phyloP scores from a whole-genome alignment of 1,140 invertebrate genomes.

The Coptotermes formosanus region DNA sequence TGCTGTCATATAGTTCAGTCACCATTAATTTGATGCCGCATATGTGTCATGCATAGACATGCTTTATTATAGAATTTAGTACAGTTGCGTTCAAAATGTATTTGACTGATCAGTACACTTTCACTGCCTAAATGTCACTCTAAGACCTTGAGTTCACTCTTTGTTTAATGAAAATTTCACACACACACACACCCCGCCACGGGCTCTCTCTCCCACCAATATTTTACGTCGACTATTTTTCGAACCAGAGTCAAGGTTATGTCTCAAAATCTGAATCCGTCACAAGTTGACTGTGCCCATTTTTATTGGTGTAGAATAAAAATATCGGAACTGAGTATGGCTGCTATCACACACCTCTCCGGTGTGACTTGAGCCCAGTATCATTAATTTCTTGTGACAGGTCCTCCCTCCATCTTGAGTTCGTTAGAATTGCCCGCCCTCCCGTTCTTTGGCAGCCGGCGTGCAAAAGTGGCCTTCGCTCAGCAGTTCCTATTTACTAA shows the following conservation, averaged over 20 bases:
- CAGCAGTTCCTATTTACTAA: no score
- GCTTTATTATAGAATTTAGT: no score
- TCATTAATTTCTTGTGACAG: constrained; percentile 16
- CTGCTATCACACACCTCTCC: background rate
- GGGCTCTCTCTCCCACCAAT: background rate
- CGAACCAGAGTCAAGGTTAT: background rate
- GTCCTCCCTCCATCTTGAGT: background rate
- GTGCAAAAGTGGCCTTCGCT: background rate
- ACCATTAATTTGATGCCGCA: no score
- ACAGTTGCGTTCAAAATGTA: no score
- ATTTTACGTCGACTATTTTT: background rate
- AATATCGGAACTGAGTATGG: background rate
- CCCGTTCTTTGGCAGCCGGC: background rate
- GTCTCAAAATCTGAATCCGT: background rate
- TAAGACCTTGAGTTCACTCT: no score
- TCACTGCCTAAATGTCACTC: no score
- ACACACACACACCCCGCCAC: no score
- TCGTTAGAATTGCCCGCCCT: constrained; percentile 13
- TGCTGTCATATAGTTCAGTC: no score
- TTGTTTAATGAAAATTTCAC: no score
- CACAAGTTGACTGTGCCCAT: background rate
- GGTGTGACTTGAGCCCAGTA: background rate
- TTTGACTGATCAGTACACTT: no score
- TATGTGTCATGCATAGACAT: no score
- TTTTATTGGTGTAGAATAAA: background rate